Evolutionary conservation across 2,888 invertebrate species (phyloP), one percentile per base, ranked within the genome.

Genomic region (Craniophora ligustri): DNA sequence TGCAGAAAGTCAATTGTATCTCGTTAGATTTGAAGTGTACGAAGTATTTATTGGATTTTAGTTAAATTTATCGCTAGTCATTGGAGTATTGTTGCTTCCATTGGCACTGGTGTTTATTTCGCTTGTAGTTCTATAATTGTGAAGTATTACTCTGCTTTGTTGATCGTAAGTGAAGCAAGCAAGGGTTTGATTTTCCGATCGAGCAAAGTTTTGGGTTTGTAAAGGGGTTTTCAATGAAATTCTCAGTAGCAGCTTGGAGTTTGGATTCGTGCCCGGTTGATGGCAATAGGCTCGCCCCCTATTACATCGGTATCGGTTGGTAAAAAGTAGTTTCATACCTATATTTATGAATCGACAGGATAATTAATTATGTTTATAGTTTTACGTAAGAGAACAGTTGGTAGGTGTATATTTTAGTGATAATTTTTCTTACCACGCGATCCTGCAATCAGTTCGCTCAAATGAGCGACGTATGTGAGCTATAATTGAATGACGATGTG

Each of bases 391-490:
- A 5, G 19, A 44, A 39, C n/a, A 5, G 8, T 23, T 3, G 47
- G 15, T 13, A 26, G 23, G 26, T 36, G 31, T 45, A 3, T 14
- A 56, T 61, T 35, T 31, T 26, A 48, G 26, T 64, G 10, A 56
- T 44, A n/a, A 32, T 47, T 65, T 63, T 28, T 35, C 44, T 15
- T 19, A 10, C 21, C 66, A 63, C 59, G 42, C 66, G 15, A 58
- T 65, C n/a, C 4, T 5, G 66, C 39, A 35, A 65, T 63, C 46
- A 65, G 46, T 18, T 23, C 15, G 19, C 26, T 15, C 10, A 13
- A 31, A 16, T 16, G n/a, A n/a, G n/a, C n/a, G n/a, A n/a, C n/a
- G 35, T 48, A 32, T 13, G 28, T 16, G 18, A 32, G 32, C 32
- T 57, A 36, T 56, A 57, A 49, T 35, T 26, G 36, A 45, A 57